Conservation (phyloP, 2,797 vertebrate species). For the Acrocephalus scirpaceus region DNA sequence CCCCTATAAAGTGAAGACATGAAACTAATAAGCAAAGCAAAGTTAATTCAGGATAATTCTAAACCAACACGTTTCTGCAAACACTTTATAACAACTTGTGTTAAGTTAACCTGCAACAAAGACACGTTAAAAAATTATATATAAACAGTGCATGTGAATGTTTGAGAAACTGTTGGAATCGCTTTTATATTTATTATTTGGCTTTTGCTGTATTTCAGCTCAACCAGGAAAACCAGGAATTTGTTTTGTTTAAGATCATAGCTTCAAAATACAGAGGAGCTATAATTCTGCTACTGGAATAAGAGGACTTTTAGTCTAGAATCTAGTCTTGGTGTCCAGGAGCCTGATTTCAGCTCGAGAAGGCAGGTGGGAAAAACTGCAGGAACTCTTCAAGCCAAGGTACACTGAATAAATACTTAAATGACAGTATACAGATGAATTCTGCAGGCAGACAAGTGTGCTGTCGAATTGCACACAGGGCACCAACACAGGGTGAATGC, state of each 20-base stretch:
- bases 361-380: neutral
- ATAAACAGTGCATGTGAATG: neutral
- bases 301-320: neutral
- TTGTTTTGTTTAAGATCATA: neutral
- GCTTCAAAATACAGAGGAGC: neutral
- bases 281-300: neutral
- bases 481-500: accelerated
- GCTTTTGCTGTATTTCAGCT: neutral
- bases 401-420: neutral
- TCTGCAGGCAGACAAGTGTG: neutral
- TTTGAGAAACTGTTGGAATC: neutral
- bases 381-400: neutral
- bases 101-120: neutral
- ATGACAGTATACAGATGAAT: neutral
- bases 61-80: neutral
- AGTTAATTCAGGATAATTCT: neutral
- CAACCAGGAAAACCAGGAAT: neutral
- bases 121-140: accelerated
- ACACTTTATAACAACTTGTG: neutral
- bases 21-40: neutral
- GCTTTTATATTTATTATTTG: neutral
- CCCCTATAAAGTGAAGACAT: neutral
- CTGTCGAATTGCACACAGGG: neutral
- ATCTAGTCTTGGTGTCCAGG: neutral
- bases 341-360: neutral